Evolutionary conservation across 2,113 vertebrate genomes (phyloP).

Genomic region (Perognathus longimembris): DNA sequence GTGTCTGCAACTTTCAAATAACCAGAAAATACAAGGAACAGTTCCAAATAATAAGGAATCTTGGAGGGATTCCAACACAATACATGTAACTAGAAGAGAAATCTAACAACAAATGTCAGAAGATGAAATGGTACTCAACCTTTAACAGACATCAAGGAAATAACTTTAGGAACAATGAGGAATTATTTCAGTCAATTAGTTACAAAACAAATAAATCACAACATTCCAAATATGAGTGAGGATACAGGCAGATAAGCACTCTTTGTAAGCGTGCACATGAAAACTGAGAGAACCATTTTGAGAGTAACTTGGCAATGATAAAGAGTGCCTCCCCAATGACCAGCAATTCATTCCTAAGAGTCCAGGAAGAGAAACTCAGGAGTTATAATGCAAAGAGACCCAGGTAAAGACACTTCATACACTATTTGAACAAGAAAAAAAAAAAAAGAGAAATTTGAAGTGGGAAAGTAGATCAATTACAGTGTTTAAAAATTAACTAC

Average conservation of each 20-base stretch:
- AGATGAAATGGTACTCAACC: neutral
- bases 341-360: neutral
- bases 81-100: neutral
- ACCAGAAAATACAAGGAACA: neutral
- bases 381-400: neutral
- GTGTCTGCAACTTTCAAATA: constrained; percentile 2
- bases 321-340: neutral
- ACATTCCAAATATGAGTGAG: neutral
- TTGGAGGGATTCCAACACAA: neutral
- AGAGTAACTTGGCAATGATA: neutral
- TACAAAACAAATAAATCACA: neutral
- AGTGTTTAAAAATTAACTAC: neutral
- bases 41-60: neutral
- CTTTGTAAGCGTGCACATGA: neutral
- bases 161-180: neutral
- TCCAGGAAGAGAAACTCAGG: neutral
- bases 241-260: neutral
- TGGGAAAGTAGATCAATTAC: neutral
- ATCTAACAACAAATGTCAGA: neutral
- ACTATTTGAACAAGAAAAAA: neutral
- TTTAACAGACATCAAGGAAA: neutral
- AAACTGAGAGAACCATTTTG: neutral
- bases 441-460: neutral
- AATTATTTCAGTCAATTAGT: neutral
- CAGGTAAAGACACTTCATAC: neutral